Percentiles rank a stretch among this genome's conserved stretches.
These are phyloP conservation scores for Gobiocypris rarus DNA, from an alignment of 2,113 vertebrate genomes.

Conservation along the genomic window DNA sequence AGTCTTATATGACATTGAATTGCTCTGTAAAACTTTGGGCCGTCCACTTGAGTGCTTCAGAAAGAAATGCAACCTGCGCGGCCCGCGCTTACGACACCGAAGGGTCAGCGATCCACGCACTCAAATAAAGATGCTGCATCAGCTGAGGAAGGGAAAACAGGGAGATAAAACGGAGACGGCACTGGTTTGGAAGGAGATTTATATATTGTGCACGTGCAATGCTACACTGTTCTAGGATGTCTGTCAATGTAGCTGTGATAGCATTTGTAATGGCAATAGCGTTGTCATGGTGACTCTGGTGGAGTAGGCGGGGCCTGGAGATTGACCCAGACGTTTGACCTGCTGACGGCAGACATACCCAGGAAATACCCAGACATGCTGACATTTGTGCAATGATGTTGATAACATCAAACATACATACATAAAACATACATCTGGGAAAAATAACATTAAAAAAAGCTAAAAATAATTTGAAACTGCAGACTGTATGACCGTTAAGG, in stretches of 20 bases:
- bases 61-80: background rate
- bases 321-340: conserved; percentile 45
- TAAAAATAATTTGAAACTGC: no score
- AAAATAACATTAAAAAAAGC: no score
- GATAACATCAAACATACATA: background rate
- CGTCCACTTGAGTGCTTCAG: background rate
- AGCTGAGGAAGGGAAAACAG: background rate
- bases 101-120: background rate
- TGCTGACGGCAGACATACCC: background rate
- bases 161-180: background rate
- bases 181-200: background rate
- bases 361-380: conserved; percentile 12
- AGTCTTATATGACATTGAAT: conserved; percentile 44
- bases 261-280: background rate
- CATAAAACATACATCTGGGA: background rate
- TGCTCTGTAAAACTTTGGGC: conserved; percentile 43
- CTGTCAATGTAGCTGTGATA: background rate
- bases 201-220: background rate
- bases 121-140: background rate
- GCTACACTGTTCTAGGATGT: no score
- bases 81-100: background rate
- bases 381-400: conserved; percentile 3
- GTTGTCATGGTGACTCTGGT: background rate
- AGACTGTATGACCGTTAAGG: no score
- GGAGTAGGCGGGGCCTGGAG: conserved; percentile 21